Evolutionary conservation across 2,797 vertebrate genomes (phyloP).

Genomic region (Leucoraja ocellata): DNA sequence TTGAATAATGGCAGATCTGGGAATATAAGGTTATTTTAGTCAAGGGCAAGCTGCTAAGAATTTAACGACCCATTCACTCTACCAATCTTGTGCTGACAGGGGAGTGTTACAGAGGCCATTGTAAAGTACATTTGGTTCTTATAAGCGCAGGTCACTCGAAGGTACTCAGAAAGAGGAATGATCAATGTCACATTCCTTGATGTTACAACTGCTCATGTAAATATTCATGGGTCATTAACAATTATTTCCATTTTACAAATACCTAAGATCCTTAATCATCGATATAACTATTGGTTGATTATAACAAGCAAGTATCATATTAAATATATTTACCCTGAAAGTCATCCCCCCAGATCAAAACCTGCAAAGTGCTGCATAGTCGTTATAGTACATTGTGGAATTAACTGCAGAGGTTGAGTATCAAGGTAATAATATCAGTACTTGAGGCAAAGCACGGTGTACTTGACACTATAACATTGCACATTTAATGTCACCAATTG

Average conservation of each 20-base stretch:
- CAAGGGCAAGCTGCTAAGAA: constrained; percentile 18
- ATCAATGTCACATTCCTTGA: neutral
- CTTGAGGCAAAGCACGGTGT: no score
- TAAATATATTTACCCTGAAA: neutral
- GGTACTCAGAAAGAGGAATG: neutral
- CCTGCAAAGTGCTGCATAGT: no score
- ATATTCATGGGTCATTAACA: neutral
- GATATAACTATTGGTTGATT: neutral
- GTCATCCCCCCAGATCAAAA: no score
- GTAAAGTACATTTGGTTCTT: neutral
- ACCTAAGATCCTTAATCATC: neutral
- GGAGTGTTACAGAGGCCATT: neutral
- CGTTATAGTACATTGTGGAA: no score
- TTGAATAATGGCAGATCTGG: constrained; percentile 3
- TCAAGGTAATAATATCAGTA: no score
- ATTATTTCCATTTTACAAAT: neutral
- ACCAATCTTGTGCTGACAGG: neutral
- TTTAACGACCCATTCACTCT: constrained; percentile 22
- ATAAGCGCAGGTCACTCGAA: neutral
- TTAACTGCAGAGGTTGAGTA: no score
- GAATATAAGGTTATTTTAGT: constrained; percentile 25
- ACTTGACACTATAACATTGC: no score
- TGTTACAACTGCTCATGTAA: neutral
- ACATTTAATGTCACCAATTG: no score
- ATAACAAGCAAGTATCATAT: neutral